phyloP scores from a whole-genome alignment of 2,113 vertebrate genomes.

The Boleophthalmus pectinirostris region DNA sequence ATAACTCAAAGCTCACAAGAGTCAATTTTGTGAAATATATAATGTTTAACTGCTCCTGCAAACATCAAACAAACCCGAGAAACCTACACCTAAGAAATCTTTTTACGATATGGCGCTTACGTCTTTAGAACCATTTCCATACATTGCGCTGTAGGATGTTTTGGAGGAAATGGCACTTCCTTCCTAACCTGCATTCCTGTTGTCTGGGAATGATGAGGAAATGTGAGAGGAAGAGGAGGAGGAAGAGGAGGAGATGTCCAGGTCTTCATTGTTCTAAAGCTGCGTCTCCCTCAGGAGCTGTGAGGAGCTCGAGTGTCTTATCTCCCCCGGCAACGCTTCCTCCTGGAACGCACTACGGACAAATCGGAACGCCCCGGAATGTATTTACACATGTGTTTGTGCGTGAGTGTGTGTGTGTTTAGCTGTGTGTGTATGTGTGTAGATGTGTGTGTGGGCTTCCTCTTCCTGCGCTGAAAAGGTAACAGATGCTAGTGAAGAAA shows the following conservation, averaged over 20 bases:
- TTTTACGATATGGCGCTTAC: no score
- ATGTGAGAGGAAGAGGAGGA: background rate
- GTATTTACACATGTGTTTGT: background rate
- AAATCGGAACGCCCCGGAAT: background rate
- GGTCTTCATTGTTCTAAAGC: background rate
- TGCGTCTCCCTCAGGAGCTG: background rate
- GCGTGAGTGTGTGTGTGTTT: constrained; percentile 10
- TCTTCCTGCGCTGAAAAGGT: constrained; percentile 41
- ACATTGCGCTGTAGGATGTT: background rate
- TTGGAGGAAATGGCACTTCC: background rate
- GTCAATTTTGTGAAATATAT: no score
- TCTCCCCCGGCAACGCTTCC: constrained; percentile 30
- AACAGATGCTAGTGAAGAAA: constrained; percentile 43
- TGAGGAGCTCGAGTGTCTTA: constrained; percentile 23
- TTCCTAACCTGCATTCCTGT: background rate
- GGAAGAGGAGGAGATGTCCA: background rate
- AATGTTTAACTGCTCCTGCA: no score
- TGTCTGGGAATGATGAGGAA: background rate
- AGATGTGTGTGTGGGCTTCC: constrained; percentile 20
- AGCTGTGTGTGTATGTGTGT: background rate
- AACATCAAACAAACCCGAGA: no score
- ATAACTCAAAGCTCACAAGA: no score
- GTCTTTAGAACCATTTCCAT: background rate
- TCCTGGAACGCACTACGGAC: constrained; percentile 10
- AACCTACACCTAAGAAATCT: no score